Conservation (phyloP, 2,888 invertebrate genomes). For the Zaprionus bogoriensis region DNA sequence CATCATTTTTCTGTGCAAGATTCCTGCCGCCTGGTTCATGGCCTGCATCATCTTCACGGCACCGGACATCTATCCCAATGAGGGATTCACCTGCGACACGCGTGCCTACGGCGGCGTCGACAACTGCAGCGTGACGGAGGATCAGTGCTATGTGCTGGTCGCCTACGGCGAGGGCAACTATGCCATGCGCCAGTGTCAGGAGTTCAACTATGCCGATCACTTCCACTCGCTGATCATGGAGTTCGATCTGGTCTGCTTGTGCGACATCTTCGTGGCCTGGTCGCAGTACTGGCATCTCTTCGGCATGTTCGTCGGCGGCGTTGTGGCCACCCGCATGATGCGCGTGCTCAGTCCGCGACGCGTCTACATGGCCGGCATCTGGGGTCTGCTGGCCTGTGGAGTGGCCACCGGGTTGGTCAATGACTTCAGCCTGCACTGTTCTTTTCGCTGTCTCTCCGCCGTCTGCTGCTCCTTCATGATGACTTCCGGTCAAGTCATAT, state of each 20-base stretch:
- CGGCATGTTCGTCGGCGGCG: constrained; percentile 82
- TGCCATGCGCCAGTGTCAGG: constrained; percentile 59
- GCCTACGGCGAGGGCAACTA: constrained; percentile 47
- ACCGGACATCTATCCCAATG: constrained; percentile 78
- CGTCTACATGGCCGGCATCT: constrained; percentile 81
- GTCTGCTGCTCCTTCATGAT: constrained; percentile 83
- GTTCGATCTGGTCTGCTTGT: constrained; percentile 82
- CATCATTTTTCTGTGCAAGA: constrained; percentile 83
- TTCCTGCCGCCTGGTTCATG: constrained; percentile 84
- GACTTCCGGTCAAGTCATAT: constrained; percentile 82
- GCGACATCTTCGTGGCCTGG: constrained; percentile 82
- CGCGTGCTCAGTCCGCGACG: constrained; percentile 80
- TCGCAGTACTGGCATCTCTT: constrained; percentile 84
- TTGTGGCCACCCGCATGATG: constrained; percentile 81
- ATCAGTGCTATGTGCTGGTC: constrained; percentile 73
- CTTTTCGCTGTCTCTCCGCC: constrained; percentile 82
- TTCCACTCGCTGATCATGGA: constrained; percentile 82
- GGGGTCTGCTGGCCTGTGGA: constrained; percentile 81
- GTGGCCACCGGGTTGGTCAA: constrained; percentile 80
- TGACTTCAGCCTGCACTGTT: constrained; percentile 81
- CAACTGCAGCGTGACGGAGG: constrained; percentile 61
- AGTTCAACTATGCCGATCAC: constrained; percentile 70
- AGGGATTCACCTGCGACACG: constrained; percentile 73
- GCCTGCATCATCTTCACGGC: constrained; percentile 83
- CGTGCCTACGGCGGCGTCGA: constrained; percentile 18